A percentile compares a stretch with the other conserved stretches of the same genome.
These are phyloP conservation scores for Zoanthus sansibaricus DNA, from an alignment of 92 coral and sea anemone genomes.

Conservation along the genomic window DNA sequence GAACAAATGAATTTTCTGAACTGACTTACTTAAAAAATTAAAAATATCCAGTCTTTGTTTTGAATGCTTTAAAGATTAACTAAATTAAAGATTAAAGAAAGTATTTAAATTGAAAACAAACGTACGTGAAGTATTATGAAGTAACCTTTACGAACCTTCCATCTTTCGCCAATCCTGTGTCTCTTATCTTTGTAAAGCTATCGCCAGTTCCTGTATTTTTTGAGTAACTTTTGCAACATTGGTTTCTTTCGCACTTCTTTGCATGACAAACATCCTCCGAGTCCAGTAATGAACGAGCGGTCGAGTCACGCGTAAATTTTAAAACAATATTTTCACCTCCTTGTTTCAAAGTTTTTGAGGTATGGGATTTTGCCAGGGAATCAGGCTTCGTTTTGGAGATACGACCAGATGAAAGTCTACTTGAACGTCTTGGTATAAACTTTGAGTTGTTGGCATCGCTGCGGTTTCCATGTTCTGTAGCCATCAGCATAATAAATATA, in stretches of 20 bases:
- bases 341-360: not conserved
- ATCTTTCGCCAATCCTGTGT: not conserved
- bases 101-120: not conserved
- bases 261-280: not conserved
- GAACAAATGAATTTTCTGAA: no score
- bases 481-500: not conserved
- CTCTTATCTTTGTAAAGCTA: not conserved
- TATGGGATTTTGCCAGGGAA: not conserved
- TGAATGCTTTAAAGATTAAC: no score
- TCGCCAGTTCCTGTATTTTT: not conserved
- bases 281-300: not conserved
- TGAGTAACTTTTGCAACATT: not conserved
- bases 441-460: not conserved
- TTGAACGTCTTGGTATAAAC: slow-evolving; percentile 8
- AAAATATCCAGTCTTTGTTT: no score
- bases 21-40: no score
- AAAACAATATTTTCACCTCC: not conserved
- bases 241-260: not conserved
- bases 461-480: not conserved
- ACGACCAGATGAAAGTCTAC: slow-evolving; percentile 6
- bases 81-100: no score
- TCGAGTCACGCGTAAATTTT: not conserved
- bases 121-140: no score
- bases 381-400: not conserved
- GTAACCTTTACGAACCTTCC: not conserved